phyloP scores from a whole-genome alignment of 2,888 invertebrate species.

The Eupithecia vulgata region DNA sequence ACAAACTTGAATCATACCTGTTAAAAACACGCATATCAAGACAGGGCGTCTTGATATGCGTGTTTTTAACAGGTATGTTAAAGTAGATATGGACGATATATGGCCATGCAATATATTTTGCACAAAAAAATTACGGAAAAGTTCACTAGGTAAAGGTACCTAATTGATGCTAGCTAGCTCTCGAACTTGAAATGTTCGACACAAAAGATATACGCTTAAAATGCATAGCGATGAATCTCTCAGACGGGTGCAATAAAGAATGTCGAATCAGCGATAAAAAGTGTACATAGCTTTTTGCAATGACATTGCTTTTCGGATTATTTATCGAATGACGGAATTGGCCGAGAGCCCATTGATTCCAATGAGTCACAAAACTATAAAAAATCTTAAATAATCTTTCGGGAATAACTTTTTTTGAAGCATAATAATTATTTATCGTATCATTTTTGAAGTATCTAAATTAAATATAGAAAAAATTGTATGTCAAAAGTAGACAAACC shows the following conservation, averaged over 20 bases:
- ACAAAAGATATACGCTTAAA: slow-evolving; percentile 27
- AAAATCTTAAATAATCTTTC: slow-evolving; percentile 2
- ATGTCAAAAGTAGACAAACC: too few relatives aligned
- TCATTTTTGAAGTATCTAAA: too few relatives aligned
- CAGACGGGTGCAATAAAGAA: slow-evolving; percentile 32
- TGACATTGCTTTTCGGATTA: background rate
- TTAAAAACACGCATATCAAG: too few relatives aligned
- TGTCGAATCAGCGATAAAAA: slow-evolving; percentile 35
- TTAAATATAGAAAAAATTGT: too few relatives aligned
- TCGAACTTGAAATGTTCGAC: background rate
- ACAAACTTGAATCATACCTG: too few relatives aligned
- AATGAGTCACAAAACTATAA: slow-evolving; percentile 2
- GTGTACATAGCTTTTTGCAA: background rate
- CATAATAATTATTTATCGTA: too few relatives aligned
- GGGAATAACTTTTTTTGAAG: background rate
- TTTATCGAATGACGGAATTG: slow-evolving; percentile 19
- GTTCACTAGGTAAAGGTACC: background rate
- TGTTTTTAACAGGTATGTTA: background rate
- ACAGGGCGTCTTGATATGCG: too few relatives aligned
- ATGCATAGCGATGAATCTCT: slow-evolving; percentile 35
- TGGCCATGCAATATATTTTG: background rate
- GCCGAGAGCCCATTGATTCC: slow-evolving; percentile 13
- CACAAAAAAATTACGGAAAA: background rate
- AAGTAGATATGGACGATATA: background rate
- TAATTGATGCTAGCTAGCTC: slow-evolving; percentile 7